These are phyloP conservation scores for Liopterus haemorrhoidalis DNA, from an alignment of 2,888 invertebrate genomes.

Conservation along the genomic window DNA sequence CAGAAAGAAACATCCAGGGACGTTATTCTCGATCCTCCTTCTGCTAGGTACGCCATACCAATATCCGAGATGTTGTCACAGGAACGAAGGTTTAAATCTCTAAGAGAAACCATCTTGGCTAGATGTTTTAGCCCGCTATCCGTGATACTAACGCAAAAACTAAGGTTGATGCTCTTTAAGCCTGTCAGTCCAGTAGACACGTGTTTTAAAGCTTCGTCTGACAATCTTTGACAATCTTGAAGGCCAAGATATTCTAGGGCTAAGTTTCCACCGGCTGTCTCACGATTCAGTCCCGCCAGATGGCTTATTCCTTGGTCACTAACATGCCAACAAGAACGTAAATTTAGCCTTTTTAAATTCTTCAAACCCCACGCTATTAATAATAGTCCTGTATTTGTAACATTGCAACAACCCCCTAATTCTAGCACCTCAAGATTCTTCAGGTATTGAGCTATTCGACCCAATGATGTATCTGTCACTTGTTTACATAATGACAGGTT, in stretches of 20 bases:
- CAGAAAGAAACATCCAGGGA: conserved; percentile 91
- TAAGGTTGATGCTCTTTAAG: conserved; percentile 82
- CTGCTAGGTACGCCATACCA: conserved; percentile 86
- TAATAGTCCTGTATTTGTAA: conserved; percentile 82
- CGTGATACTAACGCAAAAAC: conserved; percentile 92
- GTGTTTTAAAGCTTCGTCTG: conserved; percentile 84
- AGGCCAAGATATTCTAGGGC: conserved; percentile 78
- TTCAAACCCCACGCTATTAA: conserved; percentile 83
- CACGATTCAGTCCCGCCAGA: conserved; percentile 67
- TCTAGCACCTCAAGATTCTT: conserved; percentile 83
- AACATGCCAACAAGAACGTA: conserved; percentile 88
- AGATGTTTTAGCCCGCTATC: conserved; percentile 85
- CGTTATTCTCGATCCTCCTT: conserved; percentile 76
- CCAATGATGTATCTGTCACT: conserved; percentile 84
- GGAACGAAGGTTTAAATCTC: conserved; percentile 81
- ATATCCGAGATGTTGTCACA: conserved; percentile 92
- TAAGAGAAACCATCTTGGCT: conserved; percentile 75
- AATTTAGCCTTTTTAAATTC: conserved; percentile 75
- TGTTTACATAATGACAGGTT: conserved; percentile 92
- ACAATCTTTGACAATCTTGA: conserved; percentile 91
- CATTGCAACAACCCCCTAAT: conserved; percentile 85
- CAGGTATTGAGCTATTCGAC: conserved; percentile 75
- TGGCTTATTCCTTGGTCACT: conserved; percentile 87
- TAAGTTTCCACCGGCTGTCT: conserved; percentile 61
- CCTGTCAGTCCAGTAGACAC: conserved; percentile 74